These are phyloP conservation scores for Argyrosomus regius DNA, from an alignment of 2,797 vertebrate species.

Conservation along the genomic window DNA sequence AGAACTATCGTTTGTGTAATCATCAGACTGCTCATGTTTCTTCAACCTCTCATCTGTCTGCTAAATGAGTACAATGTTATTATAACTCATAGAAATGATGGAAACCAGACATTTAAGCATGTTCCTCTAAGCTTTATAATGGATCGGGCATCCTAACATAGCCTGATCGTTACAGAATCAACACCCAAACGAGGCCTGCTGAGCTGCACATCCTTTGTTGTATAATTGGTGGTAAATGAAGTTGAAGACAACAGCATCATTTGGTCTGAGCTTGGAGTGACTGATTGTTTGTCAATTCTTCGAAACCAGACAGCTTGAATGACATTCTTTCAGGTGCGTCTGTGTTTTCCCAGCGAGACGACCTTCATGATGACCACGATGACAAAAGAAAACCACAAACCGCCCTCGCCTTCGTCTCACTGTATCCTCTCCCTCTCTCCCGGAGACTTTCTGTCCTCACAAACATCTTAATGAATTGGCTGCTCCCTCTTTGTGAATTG, in stretches of 20 bases:
- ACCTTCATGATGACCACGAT: conserved; percentile 35
- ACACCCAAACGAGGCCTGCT: background rate
- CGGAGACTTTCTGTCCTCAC: conserved; percentile 3
- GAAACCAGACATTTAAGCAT: background rate
- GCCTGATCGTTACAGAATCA: no score
- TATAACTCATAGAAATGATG: no score
- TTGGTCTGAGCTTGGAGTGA: background rate
- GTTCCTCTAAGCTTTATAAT: background rate
- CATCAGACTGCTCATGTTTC: no score
- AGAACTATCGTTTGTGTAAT: no score
- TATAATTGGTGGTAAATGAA: conserved; percentile 17
- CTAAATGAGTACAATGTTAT: no score
- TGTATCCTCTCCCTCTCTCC: background rate
- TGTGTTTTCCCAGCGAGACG: conserved; percentile 53
- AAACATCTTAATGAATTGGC: conserved; percentile 62
- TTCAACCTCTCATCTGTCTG: no score
- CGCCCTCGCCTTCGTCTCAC: background rate
- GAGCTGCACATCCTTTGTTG: background rate
- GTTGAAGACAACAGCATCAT: background rate
- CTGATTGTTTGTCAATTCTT: background rate
- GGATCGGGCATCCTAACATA: background rate
- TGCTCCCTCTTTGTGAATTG: conserved; percentile 23
- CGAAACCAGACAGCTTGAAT: background rate
- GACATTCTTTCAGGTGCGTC: conserved; percentile 73
- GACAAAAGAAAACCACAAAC: background rate